Conservation (phyloP, 2,797 vertebrate genomes). For the Sebastes goodei region DNA sequence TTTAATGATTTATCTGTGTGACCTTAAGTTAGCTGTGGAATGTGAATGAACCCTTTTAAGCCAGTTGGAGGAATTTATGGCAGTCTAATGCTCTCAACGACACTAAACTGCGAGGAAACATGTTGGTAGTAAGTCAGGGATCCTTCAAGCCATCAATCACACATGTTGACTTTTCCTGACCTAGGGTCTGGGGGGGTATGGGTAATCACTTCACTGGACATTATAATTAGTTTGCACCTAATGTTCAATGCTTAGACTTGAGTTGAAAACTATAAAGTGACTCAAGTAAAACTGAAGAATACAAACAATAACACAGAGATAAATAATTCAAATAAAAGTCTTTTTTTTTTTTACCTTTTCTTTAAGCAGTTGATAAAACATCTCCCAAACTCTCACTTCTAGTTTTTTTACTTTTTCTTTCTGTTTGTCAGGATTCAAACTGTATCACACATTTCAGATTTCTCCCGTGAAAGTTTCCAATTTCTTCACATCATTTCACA, state of each 20-base stretch:
- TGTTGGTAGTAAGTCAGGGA: constrained; percentile 15
- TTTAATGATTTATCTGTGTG: constrained; percentile 37
- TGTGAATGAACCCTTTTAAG: constrained; percentile 31
- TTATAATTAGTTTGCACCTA: neutral
- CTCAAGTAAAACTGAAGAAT: neutral
- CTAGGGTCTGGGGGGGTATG: neutral
- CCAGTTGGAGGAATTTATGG: constrained; percentile 45
- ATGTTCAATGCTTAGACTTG: neutral
- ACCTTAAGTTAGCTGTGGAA: constrained; percentile 36
- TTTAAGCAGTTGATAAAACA: neutral
- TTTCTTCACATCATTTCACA: constrained; percentile 8
- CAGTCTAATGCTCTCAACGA: constrained; percentile 1
- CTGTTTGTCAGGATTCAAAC: neutral
- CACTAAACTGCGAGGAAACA: constrained; percentile 23
- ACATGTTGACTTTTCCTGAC: constrained; percentile 13
- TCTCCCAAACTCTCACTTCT: neutral
- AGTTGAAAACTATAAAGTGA: neutral
- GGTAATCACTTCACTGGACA: neutral
- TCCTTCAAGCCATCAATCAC: neutral
- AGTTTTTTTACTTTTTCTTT: neutral
- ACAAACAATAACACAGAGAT: neutral
- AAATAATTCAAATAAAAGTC: neutral
- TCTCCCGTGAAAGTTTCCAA: neutral
- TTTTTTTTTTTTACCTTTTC: neutral
- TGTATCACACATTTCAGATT: constrained; percentile 7